phyloP scores from a whole-genome alignment of 2,113 vertebrate genomes.

The Muntiacus reevesi region DNA sequence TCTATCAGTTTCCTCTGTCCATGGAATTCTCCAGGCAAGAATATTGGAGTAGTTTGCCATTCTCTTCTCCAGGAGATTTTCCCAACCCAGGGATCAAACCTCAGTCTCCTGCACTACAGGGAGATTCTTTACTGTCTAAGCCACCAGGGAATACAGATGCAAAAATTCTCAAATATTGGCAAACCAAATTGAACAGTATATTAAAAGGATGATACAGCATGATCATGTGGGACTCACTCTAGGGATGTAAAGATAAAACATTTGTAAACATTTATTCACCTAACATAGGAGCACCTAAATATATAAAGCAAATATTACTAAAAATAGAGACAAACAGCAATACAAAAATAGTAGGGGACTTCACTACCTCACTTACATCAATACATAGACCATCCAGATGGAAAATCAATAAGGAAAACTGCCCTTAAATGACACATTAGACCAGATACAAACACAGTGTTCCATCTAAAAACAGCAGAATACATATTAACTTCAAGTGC shows the following conservation, averaged over 20 bases:
- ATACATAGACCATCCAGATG: background rate
- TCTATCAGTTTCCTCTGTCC: background rate
- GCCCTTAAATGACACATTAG: background rate
- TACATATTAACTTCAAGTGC: background rate
- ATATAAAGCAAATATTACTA: background rate
- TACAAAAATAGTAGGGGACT: background rate
- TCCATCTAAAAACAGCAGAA: background rate
- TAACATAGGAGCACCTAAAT: background rate
- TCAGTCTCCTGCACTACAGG: background rate
- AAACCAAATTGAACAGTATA: background rate
- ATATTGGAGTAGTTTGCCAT: background rate
- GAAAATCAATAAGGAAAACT: background rate
- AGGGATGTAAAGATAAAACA: background rate
- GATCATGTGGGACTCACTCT: background rate
- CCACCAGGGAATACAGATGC: background rate
- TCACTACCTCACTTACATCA: background rate
- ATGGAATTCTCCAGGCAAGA: background rate
- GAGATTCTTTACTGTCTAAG: background rate
- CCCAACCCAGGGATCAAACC: background rate
- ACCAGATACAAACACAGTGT: background rate
- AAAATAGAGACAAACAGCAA: background rate
- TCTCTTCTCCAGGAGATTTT: background rate
- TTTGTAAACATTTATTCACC: background rate
- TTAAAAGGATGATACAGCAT: background rate
- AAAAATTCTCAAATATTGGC: background rate